Evolutionary conservation across 2,888 invertebrate species (phyloP).

Genomic region (Tryphoninae sp.): DNA sequence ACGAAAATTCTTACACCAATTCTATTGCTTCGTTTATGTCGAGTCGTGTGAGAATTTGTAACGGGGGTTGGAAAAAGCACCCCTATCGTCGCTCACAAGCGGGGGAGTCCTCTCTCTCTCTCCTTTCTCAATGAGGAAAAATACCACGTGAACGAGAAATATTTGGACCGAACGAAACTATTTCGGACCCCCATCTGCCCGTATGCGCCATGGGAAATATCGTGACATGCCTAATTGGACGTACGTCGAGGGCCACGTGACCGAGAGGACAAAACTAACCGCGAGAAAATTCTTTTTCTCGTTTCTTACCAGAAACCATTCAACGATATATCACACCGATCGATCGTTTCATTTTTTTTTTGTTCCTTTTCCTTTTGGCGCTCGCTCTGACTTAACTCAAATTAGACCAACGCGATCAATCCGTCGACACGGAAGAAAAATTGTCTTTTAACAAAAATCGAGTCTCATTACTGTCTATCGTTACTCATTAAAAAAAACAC

Average conservation of each 20-base stretch:
- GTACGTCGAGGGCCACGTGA: conserved; percentile 60
- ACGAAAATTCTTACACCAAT: conserved; percentile 14
- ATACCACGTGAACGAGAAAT: not conserved
- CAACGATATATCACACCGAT: not conserved
- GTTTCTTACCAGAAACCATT: not conserved
- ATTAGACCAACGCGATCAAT: conserved; percentile 3
- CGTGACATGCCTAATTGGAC: conserved; percentile 71
- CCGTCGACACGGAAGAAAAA: conserved; percentile 6
- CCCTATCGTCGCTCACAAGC: conserved; percentile 64
- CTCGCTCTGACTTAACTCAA: not conserved
- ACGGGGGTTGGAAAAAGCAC: conserved; percentile 72
- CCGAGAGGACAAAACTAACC: not conserved
- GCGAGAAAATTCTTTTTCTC: conserved; percentile 13
- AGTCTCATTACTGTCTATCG: not conserved
- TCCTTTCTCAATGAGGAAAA: conserved; percentile 15
- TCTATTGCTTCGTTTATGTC: conserved; percentile 70
- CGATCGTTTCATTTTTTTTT: not conserved
- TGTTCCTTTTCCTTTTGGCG: not conserved
- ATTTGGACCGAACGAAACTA: conserved; percentile 47
- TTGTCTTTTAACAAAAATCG: no score
- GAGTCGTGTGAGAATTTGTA: conserved; percentile 75
- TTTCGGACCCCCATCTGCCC: conserved; percentile 70
- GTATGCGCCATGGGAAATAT: conserved; percentile 70
- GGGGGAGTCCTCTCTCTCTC: conserved; percentile 40
- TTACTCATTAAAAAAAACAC: not conserved